phyloP scores from a whole-genome alignment of 2,888 invertebrate genomes.

The Lymantria dispar region DNA sequence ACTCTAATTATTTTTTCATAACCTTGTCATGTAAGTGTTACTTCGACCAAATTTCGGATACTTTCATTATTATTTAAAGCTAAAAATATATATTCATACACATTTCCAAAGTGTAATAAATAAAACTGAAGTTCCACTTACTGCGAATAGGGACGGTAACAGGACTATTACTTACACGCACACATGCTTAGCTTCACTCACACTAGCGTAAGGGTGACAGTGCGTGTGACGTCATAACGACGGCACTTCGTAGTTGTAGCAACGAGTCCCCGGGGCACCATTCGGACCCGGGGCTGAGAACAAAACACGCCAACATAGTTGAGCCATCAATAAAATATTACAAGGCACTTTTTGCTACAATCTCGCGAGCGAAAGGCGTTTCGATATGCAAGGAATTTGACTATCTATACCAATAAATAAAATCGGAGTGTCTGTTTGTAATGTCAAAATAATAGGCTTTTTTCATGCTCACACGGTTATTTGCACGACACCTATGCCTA shows the following conservation, averaged over 20 bases:
- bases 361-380: slow-evolving; percentile 6
- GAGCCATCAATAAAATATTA: slow-evolving; percentile 33
- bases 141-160: background rate
- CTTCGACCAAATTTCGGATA: too few species aligned
- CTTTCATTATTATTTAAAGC: background rate
- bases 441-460: too few species aligned
- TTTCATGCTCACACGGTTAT: too few species aligned
- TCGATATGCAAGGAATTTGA: slow-evolving; percentile 3
- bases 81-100: background rate
- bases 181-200: slow-evolving; percentile 3
- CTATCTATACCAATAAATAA: too few species aligned
- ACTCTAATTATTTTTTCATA: too few species aligned
- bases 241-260: slow-evolving; percentile 29
- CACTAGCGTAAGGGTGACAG: slow-evolving; percentile 10
- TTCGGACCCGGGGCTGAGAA: slow-evolving; percentile 14
- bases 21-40: too few species aligned
- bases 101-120: background rate
- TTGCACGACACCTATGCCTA: too few species aligned
- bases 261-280: slow-evolving; percentile 28
- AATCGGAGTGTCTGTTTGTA: too few species aligned
- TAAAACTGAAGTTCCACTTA: background rate
- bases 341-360: slow-evolving; percentile 15
- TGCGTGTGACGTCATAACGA: slow-evolving; percentile 35
- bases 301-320: slow-evolving; percentile 26
- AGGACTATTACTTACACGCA: background rate